Evolutionary conservation across 2,888 invertebrate genomes (phyloP).

Genomic region (Watsonalla binaria): DNA sequence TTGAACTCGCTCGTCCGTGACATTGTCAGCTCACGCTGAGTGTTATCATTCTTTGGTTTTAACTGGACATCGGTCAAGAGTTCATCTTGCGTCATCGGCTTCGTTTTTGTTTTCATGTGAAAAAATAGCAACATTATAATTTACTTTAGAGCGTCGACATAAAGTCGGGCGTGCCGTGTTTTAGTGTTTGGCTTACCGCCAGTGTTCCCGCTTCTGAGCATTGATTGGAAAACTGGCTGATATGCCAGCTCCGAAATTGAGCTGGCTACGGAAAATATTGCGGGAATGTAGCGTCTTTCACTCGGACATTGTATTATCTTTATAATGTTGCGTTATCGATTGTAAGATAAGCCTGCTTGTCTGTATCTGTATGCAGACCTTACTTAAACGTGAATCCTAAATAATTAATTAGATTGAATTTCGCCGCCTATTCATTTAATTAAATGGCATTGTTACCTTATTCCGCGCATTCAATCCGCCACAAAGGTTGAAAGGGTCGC

Average conservation of each 20-base stretch:
- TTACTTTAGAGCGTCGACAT: conserved; percentile 36
- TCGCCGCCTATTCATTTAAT: conserved; percentile 13
- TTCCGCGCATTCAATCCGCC: conserved; percentile 28
- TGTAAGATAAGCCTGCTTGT: conserved; percentile 13
- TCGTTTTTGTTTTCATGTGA: conserved; percentile 25
- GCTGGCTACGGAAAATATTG: conserved; percentile 21
- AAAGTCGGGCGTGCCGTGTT: conserved; percentile 43
- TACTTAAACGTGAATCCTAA: background rate
- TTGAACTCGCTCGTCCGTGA: conserved; percentile 30
- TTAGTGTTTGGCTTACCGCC: conserved; percentile 61
- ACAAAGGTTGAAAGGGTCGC: conserved; percentile 52
- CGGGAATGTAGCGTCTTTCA: conserved; percentile 25
- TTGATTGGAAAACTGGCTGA: conserved; percentile 44
- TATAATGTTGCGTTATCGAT: conserved; percentile 24
- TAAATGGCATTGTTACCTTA: conserved; percentile 23
- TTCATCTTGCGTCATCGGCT: conserved; percentile 24
- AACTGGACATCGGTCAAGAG: conserved; percentile 31
- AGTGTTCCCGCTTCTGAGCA: conserved; percentile 37
- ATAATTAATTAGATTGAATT: conserved; percentile 3
- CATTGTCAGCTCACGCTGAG: conserved; percentile 28
- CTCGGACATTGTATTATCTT: conserved; percentile 28
- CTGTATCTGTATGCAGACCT: background rate
- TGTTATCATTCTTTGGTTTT: conserved; percentile 34
- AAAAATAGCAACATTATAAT: conserved; percentile 33
- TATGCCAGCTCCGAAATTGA: conserved; percentile 12